Percentiles rank a stretch among this genome's conserved stretches.
phyloP scores from a whole-genome alignment of 2,797 vertebrate genomes.

The Esox masquinongy region DNA sequence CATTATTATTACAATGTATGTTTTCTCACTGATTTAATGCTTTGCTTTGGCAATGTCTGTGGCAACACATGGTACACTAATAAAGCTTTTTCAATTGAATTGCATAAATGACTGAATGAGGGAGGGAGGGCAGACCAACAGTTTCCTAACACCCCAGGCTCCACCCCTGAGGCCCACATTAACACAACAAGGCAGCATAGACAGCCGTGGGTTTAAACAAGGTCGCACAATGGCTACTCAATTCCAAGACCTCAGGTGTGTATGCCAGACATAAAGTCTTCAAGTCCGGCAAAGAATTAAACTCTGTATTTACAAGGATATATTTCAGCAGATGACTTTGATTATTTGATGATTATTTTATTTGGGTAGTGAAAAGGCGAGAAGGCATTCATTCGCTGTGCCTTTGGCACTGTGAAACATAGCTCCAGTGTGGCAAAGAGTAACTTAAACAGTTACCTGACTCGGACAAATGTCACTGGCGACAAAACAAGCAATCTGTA shows the following conservation, averaged over 20 bases:
- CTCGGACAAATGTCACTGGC: neutral
- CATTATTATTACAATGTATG: no score
- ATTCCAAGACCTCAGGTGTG: neutral
- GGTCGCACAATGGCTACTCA: neutral
- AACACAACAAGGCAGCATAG: slow-evolving; percentile 24
- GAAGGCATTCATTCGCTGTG: neutral
- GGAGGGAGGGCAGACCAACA: slow-evolving; percentile 16
- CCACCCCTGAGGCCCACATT: slow-evolving; percentile 33
- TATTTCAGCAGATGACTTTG: neutral
- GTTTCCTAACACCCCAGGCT: slow-evolving; percentile 57
- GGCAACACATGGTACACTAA: no score
- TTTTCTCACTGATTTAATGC: no score
- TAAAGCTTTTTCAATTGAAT: no score
- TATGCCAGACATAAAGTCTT: neutral
- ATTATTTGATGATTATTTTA: neutral
- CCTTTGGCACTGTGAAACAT: neutral
- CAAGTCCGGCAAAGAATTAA: neutral
- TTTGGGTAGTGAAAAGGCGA: neutral
- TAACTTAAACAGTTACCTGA: neutral
- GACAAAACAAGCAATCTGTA: neutral
- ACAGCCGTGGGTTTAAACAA: slow-evolving; percentile 3
- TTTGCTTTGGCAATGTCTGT: no score
- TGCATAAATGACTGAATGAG: neutral
- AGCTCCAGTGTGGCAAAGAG: neutral
- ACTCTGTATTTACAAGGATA: no score